Base-by-base conservation (phyloP, 2,888 invertebrate genomes). In the Drosophila koepferae region DNA sequence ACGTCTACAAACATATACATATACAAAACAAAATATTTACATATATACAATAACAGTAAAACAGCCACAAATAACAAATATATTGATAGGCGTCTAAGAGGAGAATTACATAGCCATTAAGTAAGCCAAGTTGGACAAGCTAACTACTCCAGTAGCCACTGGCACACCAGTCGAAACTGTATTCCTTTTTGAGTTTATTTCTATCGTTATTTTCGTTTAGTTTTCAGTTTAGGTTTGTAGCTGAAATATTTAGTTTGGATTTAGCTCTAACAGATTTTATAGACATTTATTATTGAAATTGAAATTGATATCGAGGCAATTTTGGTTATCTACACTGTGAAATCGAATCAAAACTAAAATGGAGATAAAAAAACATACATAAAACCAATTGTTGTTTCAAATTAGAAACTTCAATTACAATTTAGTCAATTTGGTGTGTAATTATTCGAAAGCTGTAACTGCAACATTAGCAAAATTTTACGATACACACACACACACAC, bases 371-470 rank as follows among this genome's bases (percentile, higher is more conserved):
- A 36, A 36, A 36, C 10, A 28, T n/a, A 12, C 63, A 56, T 62
- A 61, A 64, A 74, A 55, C 49, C 51, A 75, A 82, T 80, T 85
- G 82, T 80, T 74, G 86, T 71, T 67, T 59, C 67, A 63, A 72
- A 62, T 71, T 73, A 66, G 61, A 63, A 72, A 72, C 86, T 84
- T 71, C 78, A 73, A 82, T 83, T 80, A 74, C 72, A 79, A 89
- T 80, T 89, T 89, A 90, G 90, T 89, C 89, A 89, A 89, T 89
- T 88, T 81, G 70, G 81, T 69, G 74, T 86, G 89, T 80, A 77
- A 82, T 85, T 82, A 78, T 64, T 68, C 73, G 71, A 69, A 73
- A 68, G 69, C 76, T 72, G 71, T 71, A 71, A 68, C 70, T 73
- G 77, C 63, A 74, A 72, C 75, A 80, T 76, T 84, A 84, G 86